Base-by-base conservation (phyloP, 2,888 invertebrate species). In the Philonicus albiceps region DNA sequence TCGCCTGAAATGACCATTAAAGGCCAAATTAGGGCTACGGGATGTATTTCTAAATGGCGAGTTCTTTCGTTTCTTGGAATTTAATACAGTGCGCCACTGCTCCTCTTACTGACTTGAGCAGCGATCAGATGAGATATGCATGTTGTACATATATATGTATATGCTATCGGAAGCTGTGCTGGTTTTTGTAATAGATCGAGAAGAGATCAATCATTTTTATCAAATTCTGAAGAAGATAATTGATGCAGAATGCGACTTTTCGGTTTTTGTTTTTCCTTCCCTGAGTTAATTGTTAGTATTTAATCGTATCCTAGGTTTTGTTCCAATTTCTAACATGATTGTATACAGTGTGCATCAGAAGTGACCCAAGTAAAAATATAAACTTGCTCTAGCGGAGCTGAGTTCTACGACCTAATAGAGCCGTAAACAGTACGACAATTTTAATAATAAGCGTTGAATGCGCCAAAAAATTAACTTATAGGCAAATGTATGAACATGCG, bases 21-120 rank as follows among this genome's bases (percentile, higher is more conserved):
- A 78, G 80, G 80, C 43, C 72, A 72, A 86, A 86, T 86, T 86
- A 80, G 86, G 86, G 80, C 80, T 86, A 80, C 80, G 86, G 86
- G 86, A 80, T 86, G 53, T 86, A 31, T 6, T 76, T 19, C 49
- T 85, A 49, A 85, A 75, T 75, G 31, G 76, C 19, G n/a, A 22
- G 43, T 34, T 49, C 75, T 43, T 49, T 19, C 22, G 53, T 85
- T 75, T 85, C 55, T 85, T 30, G 22, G 84, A 84, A 84, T 43
- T 34, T 30, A 37, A 81, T 55, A 76, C 53, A 78, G 43, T 78
- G 11, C 78, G 30, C 78, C 27, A 22, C 11, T 27, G 64, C 19
- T 64, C 22, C 2, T 53, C 53, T 19, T 19, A 53, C 40, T 49
- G 64, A 8, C 64, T 27, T 22, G 11, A 34, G 37, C 73, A 34